phyloP scores from a whole-genome alignment of 2,888 invertebrate species.

The Euplagia quadripunctaria region DNA sequence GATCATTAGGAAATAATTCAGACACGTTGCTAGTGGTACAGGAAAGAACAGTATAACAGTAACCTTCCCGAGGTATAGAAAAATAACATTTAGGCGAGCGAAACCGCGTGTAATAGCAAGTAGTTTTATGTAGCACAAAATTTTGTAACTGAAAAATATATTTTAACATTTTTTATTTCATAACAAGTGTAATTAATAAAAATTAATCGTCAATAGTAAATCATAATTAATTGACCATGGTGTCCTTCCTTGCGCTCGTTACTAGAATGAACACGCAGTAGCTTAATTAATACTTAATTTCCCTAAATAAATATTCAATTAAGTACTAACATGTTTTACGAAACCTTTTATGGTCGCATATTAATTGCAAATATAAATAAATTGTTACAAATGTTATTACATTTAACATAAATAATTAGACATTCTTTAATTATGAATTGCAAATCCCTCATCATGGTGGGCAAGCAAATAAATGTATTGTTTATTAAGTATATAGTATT shows the following conservation, averaged over 20 bases:
- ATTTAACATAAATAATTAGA: slow-evolving; percentile 36
- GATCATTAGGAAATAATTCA: too few species aligned
- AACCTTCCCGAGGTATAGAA: too few species aligned
- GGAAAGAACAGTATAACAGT: too few species aligned
- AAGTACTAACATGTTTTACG: background rate
- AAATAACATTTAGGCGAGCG: too few species aligned
- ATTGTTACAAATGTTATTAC: slow-evolving; percentile 26
- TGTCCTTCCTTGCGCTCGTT: background rate
- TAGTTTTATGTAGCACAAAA: too few species aligned
- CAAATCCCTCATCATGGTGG: slow-evolving; percentile 32
- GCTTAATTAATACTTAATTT: slow-evolving; percentile 1
- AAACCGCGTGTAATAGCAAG: too few species aligned
- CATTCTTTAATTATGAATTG: slow-evolving; percentile 36
- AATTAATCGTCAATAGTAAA: background rate
- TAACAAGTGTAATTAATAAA: background rate
- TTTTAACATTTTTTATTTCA: too few species aligned
- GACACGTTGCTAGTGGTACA: too few species aligned
- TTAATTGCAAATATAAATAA: slow-evolving; percentile 24
- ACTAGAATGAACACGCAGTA: background rate
- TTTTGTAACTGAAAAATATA: too few species aligned
- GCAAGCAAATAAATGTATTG: slow-evolving; percentile 27
- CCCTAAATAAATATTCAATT: slow-evolving; percentile 4
- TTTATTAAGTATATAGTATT: background rate
- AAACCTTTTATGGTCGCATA: slow-evolving; percentile 19
- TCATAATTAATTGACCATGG: background rate